Evolutionary conservation across 2,797 vertebrate species (phyloP), one percentile per base, ranked within the genome.

Genomic region (Sebastes iracundus): DNA sequence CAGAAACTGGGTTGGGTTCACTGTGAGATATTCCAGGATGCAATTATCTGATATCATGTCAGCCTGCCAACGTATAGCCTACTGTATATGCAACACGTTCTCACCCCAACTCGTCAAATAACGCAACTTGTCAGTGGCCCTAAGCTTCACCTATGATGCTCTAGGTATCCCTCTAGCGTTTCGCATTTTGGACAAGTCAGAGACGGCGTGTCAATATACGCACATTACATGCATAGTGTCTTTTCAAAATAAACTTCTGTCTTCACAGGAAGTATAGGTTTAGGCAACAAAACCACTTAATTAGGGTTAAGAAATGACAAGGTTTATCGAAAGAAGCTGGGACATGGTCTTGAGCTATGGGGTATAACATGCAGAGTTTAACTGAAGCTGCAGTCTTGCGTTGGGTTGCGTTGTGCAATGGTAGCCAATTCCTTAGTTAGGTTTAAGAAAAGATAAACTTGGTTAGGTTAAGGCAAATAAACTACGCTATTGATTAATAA

Each of bases 1-100:
- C n/a, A 14, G n/a, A 77, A 75, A 69, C 76, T 77, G 55, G 67
- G 59, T 49, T 68, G 12, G 49, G 22, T 46, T 75, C 52, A 32
- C 28, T 32, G 20, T 58, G 12, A 75, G 22, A 38, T 69, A 33
- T 77, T 80, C 12, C 30, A 46, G 22, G 30, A 83, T 64, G 56
- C 11, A 62, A 77, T 87, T 78, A 46, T 71, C 55, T 67, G 81
- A 80, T 78, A 72, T 46, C 18, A 61, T 18, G 22, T 70, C 42
- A 67, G 1, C 60, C 55, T 72, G 65, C 11, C 5, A 32, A 18
- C 1, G 5, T 59, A 16, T 22, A 53, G 9, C 52, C 4, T 9
- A 49, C 46, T 49, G 46, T 49, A 9, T 0, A 53, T 53, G 52
- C 16, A 22, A 22, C 52, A 53, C n/a, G 0, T 53, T 53, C 52